Conservation (phyloP, 2,888 invertebrate genomes). For the Troglohyphantes excavatus region DNA sequence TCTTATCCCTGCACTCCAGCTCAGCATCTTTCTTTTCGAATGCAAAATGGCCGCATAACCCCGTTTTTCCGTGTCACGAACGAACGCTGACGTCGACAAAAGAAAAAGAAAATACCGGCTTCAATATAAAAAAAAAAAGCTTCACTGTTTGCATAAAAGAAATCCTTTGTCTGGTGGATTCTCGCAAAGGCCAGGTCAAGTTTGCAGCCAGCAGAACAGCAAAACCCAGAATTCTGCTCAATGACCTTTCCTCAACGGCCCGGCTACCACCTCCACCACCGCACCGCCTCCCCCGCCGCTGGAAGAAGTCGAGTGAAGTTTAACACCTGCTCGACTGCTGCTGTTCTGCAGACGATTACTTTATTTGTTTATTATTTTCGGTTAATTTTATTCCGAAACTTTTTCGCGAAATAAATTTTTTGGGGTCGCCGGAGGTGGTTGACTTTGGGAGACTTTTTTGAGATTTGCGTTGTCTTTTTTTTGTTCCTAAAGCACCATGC, state of each 20-base stretch:
- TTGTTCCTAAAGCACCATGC: no score
- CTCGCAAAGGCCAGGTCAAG: slow-evolving; percentile 58
- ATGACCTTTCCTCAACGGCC: background rate
- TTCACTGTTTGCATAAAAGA: slow-evolving; percentile 43
- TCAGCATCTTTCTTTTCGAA: background rate
- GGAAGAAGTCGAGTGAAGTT: background rate
- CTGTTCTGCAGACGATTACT: slow-evolving; percentile 12
- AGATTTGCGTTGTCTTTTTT: background rate
- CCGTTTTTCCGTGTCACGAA: slow-evolving; percentile 28
- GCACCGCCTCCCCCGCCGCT: background rate
- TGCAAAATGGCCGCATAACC: slow-evolving; percentile 64
- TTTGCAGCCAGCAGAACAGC: slow-evolving; percentile 25
- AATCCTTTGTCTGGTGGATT: slow-evolving; percentile 42
- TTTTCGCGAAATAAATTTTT: slow-evolving; percentile 10
- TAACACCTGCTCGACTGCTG: slow-evolving; percentile 25
- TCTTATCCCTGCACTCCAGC: background rate
- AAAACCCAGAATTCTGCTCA: slow-evolving; percentile 11
- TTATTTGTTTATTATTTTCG: background rate
- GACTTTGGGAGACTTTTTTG: slow-evolving; percentile 42
- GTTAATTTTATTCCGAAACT: no score
- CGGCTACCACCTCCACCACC: background rate
- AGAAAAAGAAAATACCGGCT: slow-evolving; percentile 6
- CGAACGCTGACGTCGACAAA: slow-evolving; percentile 1
- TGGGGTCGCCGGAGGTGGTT: slow-evolving; percentile 40
- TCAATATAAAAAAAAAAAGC: slow-evolving; percentile 7